Evolutionary conservation across 92 coral and sea anemone species (phyloP).

Genomic region (Zoanthus sansibaricus): DNA sequence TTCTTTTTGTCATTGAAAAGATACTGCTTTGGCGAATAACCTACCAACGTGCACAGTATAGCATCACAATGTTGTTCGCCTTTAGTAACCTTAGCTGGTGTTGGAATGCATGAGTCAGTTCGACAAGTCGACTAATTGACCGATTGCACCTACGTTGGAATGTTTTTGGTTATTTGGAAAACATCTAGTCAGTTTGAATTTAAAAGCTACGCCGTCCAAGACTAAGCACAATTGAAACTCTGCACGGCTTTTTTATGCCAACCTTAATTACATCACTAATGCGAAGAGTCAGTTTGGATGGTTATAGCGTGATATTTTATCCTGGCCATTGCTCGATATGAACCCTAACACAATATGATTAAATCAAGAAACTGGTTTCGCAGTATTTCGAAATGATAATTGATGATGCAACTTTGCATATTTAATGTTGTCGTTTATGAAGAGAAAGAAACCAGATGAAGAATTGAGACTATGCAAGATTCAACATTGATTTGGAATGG

Average conservation of each 20-base stretch:
- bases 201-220: not conserved
- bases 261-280: not conserved
- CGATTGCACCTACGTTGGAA: not conserved
- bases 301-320: not conserved
- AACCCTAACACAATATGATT: not conserved
- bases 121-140: not conserved
- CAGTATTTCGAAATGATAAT: not conserved
- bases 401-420: not conserved
- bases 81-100: not conserved
- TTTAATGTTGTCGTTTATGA: not conserved
- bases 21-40: not conserved
- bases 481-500: too few relatives aligned
- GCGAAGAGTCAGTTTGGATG: not conserved
- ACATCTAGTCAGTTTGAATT: not conserved
- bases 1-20: constrained; percentile 1
- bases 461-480: too few relatives aligned
- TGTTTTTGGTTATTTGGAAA: not conserved
- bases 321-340: not conserved
- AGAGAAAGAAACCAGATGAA: not conserved
- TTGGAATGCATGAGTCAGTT: not conserved
- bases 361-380: not conserved
- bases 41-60: not conserved
- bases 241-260: not conserved
- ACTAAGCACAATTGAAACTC: not conserved
- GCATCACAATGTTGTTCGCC: not conserved